These are phyloP conservation scores for Synodontis membranacea DNA, from an alignment of 2,113 vertebrate species.

Conservation along the genomic window DNA sequence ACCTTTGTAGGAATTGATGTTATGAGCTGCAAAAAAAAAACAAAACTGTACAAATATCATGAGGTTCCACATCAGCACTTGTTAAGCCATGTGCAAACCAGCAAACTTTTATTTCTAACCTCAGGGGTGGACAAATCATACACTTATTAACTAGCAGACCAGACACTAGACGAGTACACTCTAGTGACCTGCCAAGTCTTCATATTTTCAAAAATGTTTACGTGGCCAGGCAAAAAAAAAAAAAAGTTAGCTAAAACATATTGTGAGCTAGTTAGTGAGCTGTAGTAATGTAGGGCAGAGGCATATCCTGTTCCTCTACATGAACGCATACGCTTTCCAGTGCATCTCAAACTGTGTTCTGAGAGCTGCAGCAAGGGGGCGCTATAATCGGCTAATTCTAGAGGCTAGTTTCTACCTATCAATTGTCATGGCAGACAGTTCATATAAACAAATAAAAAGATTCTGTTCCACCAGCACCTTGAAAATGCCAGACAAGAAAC, in stretches of 20 bases:
- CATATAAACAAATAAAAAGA: background rate
- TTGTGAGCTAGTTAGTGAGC: background rate
- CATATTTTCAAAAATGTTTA: background rate
- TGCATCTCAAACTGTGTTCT: background rate
- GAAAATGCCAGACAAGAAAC: background rate
- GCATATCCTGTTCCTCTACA: background rate
- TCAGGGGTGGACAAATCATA: constrained; percentile 3
- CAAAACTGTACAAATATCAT: background rate
- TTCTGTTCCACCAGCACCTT: background rate
- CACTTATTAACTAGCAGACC: background rate
- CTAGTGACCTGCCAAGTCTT: background rate
- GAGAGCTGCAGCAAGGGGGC: background rate
- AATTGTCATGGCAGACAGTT: background rate
- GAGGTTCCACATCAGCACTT: constrained; percentile 1
- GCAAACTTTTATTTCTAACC: background rate
- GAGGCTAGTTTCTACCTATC: background rate
- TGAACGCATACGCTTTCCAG: background rate
- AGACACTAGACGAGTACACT: background rate
- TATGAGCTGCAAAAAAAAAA: background rate
- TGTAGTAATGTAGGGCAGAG: background rate
- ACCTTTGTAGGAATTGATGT: constrained; percentile 7
- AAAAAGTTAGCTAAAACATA: background rate
- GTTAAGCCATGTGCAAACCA: background rate
- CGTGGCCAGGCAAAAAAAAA: background rate
- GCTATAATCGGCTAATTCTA: background rate